A percentile compares a stretch with the other conserved stretches of the same genome.
Conservation (phyloP, 2,113 vertebrate species). For the Vulpes vulpes region DNA sequence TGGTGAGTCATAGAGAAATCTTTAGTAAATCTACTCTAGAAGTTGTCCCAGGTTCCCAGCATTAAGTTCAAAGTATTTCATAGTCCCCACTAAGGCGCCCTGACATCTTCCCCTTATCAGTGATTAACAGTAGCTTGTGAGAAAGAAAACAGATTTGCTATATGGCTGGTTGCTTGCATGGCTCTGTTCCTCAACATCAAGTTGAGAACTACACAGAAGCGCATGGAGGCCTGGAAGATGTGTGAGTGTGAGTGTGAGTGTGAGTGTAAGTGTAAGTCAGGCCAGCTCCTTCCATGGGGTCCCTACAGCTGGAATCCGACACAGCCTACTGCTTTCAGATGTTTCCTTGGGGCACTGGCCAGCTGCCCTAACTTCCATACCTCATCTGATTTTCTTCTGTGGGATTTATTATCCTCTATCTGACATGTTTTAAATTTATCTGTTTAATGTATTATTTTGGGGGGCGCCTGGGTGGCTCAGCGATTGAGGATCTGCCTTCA, state of each 20-base stretch:
- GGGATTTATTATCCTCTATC: not conserved
- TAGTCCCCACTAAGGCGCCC: not conserved
- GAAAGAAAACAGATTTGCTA: not conserved
- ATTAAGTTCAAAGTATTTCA: conserved; percentile 4
- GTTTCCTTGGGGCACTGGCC: not conserved
- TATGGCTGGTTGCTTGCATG: not conserved
- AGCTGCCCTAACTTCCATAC: not conserved
- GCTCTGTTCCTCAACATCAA: not conserved
- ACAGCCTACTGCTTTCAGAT: not conserved
- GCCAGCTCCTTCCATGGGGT: not conserved
- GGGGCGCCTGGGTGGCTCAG: too few species aligned
- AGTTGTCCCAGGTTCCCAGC: not conserved
- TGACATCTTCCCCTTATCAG: not conserved
- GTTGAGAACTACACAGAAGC: not conserved
- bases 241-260: too few species aligned
- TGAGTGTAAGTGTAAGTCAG: not conserved
- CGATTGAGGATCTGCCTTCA: too few species aligned
- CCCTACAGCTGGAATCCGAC: not conserved
- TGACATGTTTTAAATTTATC: not conserved
- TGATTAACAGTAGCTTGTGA: not conserved
- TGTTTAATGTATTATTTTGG: not conserved
- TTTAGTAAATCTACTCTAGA: not conserved
- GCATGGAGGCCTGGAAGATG: not conserved
- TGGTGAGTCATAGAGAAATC: not conserved
- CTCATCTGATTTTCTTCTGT: not conserved